Base-by-base conservation (phyloP, 2,113 vertebrate genomes). In the Uria lomvia region DNA sequence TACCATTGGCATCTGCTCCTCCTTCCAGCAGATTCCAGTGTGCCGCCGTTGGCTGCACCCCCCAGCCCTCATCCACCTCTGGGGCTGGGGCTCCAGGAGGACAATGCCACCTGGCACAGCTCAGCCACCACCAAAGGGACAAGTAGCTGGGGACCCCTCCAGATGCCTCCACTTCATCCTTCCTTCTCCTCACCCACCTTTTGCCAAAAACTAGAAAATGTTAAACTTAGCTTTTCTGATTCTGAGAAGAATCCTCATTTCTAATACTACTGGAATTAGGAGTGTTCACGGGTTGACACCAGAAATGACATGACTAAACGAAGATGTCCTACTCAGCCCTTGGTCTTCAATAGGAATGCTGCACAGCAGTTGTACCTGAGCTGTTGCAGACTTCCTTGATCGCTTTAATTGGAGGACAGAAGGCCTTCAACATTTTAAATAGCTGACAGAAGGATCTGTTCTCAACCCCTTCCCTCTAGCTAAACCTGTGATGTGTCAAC, bases 391-490 rank as follows among this genome's bases (percentile, higher is more conserved):
- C 84, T 96, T 93, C 88, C 97, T 97, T 94, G 96, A 95, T 97
- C 90, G 82, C 76, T 96, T 96, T 96, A 97, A 90, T 89, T 97
- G 94, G 90, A 96, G 94, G 92, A 95, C 90, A 97, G 86, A 87
- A 74, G 73, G 82, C 95, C 92, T 97, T 97, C 92, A 97, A 65
- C 78, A 86, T 96, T 96, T 94, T 67, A 95, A 97, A 94, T 72
- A 97, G 90, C 96, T 96, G 96, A 96, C 96, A 94, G 95, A 95
- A 95, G 91, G 91, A 92, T 94, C 77, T 94, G 53, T 93, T 93
- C 93, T 77, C 82, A 67, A 90, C 80, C 74, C 75, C 73, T 97
- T 86, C 86, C 93, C 92, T 94, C 38, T 50, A 95, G 93, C 92
- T 94, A 96, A 96, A 94, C 72, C 92, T 92, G 91, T 73, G 87